phyloP scores from a whole-genome alignment of 2,797 vertebrate genomes.

The Tokudaia tokunoshimensis region DNA sequence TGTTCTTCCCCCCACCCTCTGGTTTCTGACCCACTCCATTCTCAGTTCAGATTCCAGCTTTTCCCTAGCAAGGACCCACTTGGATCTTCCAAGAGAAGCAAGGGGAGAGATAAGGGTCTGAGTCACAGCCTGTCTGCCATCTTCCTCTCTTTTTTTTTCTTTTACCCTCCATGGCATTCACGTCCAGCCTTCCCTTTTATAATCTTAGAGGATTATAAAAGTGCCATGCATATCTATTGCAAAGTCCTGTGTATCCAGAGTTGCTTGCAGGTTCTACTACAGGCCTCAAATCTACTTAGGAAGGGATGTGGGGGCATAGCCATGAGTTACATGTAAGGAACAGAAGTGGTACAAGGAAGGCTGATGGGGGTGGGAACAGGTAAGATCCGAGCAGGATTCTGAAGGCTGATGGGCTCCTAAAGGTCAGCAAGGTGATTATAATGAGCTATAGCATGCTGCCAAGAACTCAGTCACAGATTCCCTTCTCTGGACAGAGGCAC shows the following conservation, averaged over 20 bases:
- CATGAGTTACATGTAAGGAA: background rate
- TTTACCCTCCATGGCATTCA: background rate
- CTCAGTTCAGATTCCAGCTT: slow-evolving; percentile 28
- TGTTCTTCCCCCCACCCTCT: background rate
- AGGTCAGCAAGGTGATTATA: background rate
- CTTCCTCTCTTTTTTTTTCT: background rate
- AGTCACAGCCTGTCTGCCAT: background rate
- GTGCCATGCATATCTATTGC: background rate
- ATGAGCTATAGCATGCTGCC: background rate
- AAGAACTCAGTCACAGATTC: background rate
- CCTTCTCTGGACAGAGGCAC: background rate
- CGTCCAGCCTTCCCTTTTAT: background rate
- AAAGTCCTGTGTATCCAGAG: background rate
- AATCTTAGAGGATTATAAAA: background rate
- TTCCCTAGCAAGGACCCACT: background rate
- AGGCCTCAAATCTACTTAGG: background rate
- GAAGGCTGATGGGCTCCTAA: background rate
- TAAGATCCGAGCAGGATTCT: background rate
- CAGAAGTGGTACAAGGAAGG: background rate
- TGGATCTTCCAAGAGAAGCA: background rate
- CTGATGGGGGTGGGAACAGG: background rate
- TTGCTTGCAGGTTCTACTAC: background rate
- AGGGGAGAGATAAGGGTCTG: background rate
- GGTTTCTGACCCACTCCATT: background rate
- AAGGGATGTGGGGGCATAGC: background rate